A percentile compares a stretch with the other conserved stretches of the same genome.
Evolutionary conservation across 2,113 vertebrate species (phyloP).

Genomic region (Prunella himalayana): DNA sequence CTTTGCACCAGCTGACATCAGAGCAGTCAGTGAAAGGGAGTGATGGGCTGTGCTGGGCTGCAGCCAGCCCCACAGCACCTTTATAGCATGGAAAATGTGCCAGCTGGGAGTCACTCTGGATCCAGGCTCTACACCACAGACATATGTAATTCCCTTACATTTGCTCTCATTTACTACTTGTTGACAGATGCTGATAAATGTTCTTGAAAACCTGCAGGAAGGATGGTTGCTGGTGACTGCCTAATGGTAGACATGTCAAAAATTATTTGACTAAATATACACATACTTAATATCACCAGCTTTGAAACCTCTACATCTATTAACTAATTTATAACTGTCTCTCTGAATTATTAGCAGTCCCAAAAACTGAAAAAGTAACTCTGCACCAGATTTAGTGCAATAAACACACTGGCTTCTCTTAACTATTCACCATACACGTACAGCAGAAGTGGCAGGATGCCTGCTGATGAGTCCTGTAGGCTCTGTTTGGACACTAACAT

Average conservation of each 20-base stretch:
- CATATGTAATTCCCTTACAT: background rate
- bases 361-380: background rate
- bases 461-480: too few relatives aligned
- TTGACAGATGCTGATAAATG: constrained; percentile 32
- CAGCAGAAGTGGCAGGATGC: background rate
- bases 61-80: background rate
- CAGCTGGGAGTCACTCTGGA: background rate
- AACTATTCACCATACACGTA: background rate
- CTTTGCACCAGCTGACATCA: background rate
- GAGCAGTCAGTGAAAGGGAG: background rate
- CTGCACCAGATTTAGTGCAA: background rate
- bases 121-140: background rate
- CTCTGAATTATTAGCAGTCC: background rate
- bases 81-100: background rate
- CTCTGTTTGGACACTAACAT: background rate
- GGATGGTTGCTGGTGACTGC: background rate
- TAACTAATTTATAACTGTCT: background rate
- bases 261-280: background rate
- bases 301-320: background rate
- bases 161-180: constrained; percentile 42
- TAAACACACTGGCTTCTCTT: background rate
- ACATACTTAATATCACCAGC: background rate
- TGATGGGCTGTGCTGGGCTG: background rate
- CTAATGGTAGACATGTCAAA: background rate
- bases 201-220: background rate